Evolutionary conservation across 2,888 invertebrate genomes (phyloP).

Genomic region (Plagodis pulveraria): DNA sequence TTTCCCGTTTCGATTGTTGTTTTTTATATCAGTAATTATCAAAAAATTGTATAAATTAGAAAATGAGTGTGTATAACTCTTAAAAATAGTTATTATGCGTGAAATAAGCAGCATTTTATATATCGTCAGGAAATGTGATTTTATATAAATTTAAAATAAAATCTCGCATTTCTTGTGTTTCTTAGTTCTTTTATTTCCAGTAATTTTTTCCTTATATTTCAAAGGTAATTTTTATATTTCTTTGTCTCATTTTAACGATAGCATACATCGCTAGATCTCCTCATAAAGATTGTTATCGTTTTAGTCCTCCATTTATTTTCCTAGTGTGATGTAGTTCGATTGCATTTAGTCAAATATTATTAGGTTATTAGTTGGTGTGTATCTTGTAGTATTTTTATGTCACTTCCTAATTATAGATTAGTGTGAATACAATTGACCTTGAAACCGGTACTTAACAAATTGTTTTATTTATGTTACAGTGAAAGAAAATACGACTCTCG

Average conservation of each 20-base stretch:
- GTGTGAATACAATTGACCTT: background rate
- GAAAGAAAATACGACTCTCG: conserved; percentile 79
- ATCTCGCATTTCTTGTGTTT: conserved; percentile 42
- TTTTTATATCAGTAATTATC: conserved; percentile 25
- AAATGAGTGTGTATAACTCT: conserved; percentile 33
- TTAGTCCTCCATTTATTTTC: too few species aligned
- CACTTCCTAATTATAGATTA: background rate
- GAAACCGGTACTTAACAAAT: background rate
- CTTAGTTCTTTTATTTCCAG: conserved; percentile 11
- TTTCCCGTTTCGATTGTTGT: conserved; percentile 29
- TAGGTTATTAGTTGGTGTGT: too few species aligned
- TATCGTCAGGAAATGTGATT: conserved; percentile 56
- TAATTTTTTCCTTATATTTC: background rate
- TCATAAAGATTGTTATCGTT: too few species aligned
- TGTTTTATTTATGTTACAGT: conserved; percentile 53
- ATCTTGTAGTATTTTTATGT: too few species aligned
- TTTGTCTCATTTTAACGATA: conserved; percentile 23
- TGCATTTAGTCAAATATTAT: too few species aligned
- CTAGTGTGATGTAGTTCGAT: too few species aligned
- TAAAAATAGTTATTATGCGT: conserved; percentile 60
- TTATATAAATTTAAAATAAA: conserved; percentile 65
- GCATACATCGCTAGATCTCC: too few species aligned
- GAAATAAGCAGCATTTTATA: conserved; percentile 52
- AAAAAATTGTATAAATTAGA: conserved; percentile 40
- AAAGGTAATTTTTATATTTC: conserved; percentile 25